A percentile compares a stretch with the other conserved stretches of the same genome.
These are phyloP conservation scores for Amphilophus citrinellus DNA, from an alignment of 2,113 vertebrate species.

Conservation along the genomic window DNA sequence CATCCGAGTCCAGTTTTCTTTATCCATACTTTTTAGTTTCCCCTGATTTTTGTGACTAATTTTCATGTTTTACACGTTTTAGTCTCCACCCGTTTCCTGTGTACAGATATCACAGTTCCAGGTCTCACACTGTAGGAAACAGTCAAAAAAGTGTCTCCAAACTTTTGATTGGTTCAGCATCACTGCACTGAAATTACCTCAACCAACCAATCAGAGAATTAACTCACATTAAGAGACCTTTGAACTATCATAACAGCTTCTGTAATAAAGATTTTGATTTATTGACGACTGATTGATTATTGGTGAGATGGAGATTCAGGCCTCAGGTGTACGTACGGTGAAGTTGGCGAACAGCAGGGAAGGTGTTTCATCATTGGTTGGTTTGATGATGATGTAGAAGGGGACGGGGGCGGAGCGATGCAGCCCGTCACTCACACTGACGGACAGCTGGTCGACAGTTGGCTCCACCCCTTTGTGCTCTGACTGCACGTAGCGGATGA, in stretches of 20 bases:
- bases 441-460: conserved; percentile 64
- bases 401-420: conserved; percentile 74
- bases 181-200: background rate
- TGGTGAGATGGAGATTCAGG: background rate
- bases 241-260: no score
- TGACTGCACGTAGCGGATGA: conserved; percentile 77
- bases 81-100: no score
- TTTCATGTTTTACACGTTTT: no score
- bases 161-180: background rate
- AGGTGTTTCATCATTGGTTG: conserved; percentile 78
- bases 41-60: no score
- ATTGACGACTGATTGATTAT: background rate
- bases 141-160: background rate
- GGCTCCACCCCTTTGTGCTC: conserved; percentile 70
- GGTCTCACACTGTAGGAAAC: no score
- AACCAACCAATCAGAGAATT: background rate
- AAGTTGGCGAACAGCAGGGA: conserved; percentile 76
- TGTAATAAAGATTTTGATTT: no score
- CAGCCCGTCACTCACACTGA: conserved; percentile 79
- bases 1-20: no score
- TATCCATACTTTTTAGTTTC: no score
- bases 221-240: background rate
- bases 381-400: conserved; percentile 81
- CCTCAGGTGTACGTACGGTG: conserved; percentile 57
- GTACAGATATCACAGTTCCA: no score